A percentile compares a stretch with the other conserved stretches of the same genome.
These are phyloP conservation scores for Gastrophysa polygoni DNA, from an alignment of 2,888 invertebrate genomes.

Conservation along the genomic window DNA sequence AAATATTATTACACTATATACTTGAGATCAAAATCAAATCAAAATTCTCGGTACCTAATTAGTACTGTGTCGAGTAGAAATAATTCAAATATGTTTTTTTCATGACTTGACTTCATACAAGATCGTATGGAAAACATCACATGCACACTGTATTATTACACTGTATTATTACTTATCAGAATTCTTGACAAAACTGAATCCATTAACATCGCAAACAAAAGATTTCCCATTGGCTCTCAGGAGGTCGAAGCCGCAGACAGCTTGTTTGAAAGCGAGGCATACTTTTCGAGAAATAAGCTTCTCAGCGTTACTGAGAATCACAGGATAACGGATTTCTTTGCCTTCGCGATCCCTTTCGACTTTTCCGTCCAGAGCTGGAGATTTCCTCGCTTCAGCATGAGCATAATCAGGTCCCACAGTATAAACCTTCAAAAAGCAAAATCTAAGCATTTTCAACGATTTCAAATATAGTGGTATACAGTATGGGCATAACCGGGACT, in stretches of 20 bases:
- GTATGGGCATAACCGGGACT: no score
- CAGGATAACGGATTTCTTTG: slow-evolving; percentile 97
- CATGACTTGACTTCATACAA: no score
- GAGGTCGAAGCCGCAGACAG: slow-evolving; percentile 98
- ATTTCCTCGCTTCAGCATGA: slow-evolving; percentile 98
- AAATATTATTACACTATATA: no score
- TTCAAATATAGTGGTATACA: no score
- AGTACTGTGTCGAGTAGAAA: no score
- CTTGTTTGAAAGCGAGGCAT: slow-evolving; percentile 95
- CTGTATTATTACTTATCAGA: slow-evolving; percentile 75
- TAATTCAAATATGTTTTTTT: no score
- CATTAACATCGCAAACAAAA: slow-evolving; percentile 99
- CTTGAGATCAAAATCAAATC: no score
- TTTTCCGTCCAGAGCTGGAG: slow-evolving; percentile 97
- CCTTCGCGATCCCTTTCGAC: slow-evolving; percentile 98
- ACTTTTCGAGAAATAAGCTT: slow-evolving; percentile 98
- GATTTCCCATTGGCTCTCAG: slow-evolving; percentile 97
- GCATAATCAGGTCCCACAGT: slow-evolving; percentile 99
- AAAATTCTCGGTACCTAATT: no score
- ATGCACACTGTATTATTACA: no score
- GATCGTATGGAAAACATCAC: no score
- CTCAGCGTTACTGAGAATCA: slow-evolving; percentile 95
- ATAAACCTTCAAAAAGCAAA: slow-evolving; percentile 74
- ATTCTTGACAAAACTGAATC: slow-evolving; percentile 99
- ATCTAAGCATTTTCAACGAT: not conserved